Base-by-base conservation (phyloP, 2,888 invertebrate genomes). In the Ceratothoa steindachneri region DNA sequence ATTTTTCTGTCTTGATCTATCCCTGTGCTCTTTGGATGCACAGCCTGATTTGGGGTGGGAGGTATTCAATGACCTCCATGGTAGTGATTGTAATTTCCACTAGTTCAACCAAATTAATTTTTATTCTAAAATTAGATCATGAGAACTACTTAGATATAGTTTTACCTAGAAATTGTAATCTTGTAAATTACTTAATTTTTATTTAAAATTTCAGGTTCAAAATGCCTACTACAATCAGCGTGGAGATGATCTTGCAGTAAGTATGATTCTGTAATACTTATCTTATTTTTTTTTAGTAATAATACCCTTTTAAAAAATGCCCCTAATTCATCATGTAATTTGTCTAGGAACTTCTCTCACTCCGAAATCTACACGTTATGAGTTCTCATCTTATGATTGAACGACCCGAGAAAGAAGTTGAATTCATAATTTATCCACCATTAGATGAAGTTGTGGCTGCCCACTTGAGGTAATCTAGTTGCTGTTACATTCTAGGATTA, bases 371-470 rank as follows among this genome's bases (percentile, higher is more conserved):
- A 24, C 93, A 93, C 85, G 89, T 90, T 2, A 86, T 86, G 67
- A 92, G 90, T 82, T 87, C 87, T 72, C 89, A 89, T 81, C 85
- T 93, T 19, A 88, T 90, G 75, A 86, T 90, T 12, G 89, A 90
- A 77, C 88, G 88, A 81, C 90, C 92, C 0, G 91, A 92, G 80
- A 85, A 87, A 30, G 85, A 89, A 28, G 90, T 93, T 0, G 89
- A 90, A 81, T 88, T 90, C 69, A 88, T 90, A 81, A 86, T 93
- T 75, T 87, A 89, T 67, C 85, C 89, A 7, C 92, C 93, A 0
- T 85, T 92, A 72, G 91, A 92, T 83, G 93, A 93, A 83, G 86
- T 93, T 51, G 88, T 92, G 4, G 86, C 89, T 66, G 87, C 88
- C 3, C 95, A 95, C 84, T 84, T 95, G n/a, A 88, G 90, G 90